Base-by-base conservation (phyloP, 2,888 invertebrate species). In the Dasysyrphus tricinctus region DNA sequence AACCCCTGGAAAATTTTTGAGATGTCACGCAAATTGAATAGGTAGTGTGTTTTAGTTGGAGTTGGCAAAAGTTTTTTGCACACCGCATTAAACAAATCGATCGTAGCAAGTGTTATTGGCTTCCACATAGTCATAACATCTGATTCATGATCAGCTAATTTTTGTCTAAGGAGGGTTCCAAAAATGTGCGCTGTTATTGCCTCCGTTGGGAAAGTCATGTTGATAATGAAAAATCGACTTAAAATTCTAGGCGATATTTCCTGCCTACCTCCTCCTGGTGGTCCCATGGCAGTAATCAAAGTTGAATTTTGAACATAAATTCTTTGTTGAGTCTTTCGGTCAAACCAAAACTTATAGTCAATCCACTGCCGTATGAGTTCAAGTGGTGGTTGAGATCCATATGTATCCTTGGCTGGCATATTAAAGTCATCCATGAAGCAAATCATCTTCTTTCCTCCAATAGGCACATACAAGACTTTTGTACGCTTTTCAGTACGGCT, bases 381-480 rank as follows among this genome's bases (percentile, higher is more conserved):
- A 8, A 98, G 93, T 0, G 98, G 97, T 6, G 98, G 97, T 91
- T 98, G 97, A 0, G 97, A 97, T 0, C 97, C 98, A 90, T 97
- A 98, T 14, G 94, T 94, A 90, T 98, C 98, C 88, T 97, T 96
- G 8, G 96, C 96, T 0, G 98, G 98, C 97, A 98, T 97, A 93
- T 98, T 98, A 89, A 98, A 95, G 91, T 98, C 98, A 91, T 98
- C 98, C 95, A 98, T 95, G 91, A 97, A 97, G 9, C 96, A 95
- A 79, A 98, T 94, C 95, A 98, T 95, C 88, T 94, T 95, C 93
- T 97, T 98, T 90, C 96, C 96, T 88, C 96, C 96, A 32, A 95
- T 93, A 0, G 98, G 98, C 3, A 96, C 95, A 90, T 95, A 97
- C 80, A 96, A 95, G 1, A 96, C 96, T 91, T 97, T 98, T 0